phyloP scores from a whole-genome alignment of 2,113 vertebrate genomes.

The Paracanthobrama guichenoti region DNA sequence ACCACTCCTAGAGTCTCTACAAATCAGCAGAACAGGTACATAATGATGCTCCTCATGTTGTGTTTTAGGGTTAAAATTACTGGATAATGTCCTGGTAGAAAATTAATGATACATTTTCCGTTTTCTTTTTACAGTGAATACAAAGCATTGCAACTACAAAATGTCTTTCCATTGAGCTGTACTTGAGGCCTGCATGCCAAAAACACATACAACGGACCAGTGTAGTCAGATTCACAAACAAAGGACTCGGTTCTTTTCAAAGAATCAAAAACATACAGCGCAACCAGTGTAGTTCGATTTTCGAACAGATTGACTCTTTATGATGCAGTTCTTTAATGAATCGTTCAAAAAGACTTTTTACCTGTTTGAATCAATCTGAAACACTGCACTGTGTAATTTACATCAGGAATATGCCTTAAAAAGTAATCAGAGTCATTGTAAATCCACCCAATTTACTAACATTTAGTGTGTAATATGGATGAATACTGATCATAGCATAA shows the following conservation, averaged over 20 bases:
- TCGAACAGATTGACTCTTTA: background rate
- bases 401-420: background rate
- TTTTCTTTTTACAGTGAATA: no score
- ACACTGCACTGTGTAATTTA: background rate
- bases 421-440: background rate
- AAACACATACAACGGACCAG: background rate
- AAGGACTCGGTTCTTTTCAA: background rate
- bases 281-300: background rate
- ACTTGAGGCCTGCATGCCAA: background rate
- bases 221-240: background rate
- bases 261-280: background rate
- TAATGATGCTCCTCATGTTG: background rate
- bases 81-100: no score
- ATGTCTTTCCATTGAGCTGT: background rate
- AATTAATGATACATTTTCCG: no score
- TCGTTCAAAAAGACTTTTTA: background rate
- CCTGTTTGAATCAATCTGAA: background rate
- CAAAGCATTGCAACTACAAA: background rate
- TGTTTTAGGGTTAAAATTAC: no score
- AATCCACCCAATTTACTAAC: background rate
- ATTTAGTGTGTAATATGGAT: slow-evolving; percentile 1
- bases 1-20: background rate
- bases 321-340: background rate
- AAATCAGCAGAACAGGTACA: slow-evolving; percentile 24
- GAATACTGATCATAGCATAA: no score